These are phyloP conservation scores for Raphicerus campestris DNA, from an alignment of 2,113 vertebrate genomes.

Conservation along the genomic window DNA sequence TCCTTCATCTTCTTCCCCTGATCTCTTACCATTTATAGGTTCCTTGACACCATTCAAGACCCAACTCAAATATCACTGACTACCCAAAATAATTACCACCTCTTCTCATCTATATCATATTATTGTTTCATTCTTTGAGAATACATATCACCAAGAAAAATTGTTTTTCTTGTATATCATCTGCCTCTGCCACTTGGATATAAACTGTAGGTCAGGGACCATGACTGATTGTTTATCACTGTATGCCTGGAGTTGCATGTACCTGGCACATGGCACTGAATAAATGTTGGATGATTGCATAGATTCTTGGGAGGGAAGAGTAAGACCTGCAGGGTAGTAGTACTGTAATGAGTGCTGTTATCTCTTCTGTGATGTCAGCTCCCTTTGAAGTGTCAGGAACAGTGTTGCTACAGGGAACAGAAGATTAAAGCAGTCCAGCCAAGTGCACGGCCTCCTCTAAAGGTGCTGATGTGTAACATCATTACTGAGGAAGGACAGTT, in stretches of 20 bases:
- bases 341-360: not conserved
- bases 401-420: not conserved
- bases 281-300: not conserved
- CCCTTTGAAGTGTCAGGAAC: not conserved
- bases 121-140: not conserved
- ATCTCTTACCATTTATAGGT: not conserved
- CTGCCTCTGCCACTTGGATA: not conserved
- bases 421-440: not conserved
- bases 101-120: not conserved
- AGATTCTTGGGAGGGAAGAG: not conserved
- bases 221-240: not conserved
- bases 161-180: not conserved
- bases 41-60: not conserved
- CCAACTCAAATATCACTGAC: not conserved
- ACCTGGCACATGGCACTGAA: not conserved
- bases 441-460: not conserved
- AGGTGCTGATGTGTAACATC: not conserved
- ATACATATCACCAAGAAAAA: not conserved
- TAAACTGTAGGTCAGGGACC: not conserved
- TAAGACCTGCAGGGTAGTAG: not conserved
- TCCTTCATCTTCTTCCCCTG: not conserved
- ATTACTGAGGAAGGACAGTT: not conserved
- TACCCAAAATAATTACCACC: not conserved
- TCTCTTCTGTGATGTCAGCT: not conserved
- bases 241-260: not conserved